phyloP scores from a whole-genome alignment of 1,140 invertebrate genomes.

The Dolichoris vasculosae region DNA sequence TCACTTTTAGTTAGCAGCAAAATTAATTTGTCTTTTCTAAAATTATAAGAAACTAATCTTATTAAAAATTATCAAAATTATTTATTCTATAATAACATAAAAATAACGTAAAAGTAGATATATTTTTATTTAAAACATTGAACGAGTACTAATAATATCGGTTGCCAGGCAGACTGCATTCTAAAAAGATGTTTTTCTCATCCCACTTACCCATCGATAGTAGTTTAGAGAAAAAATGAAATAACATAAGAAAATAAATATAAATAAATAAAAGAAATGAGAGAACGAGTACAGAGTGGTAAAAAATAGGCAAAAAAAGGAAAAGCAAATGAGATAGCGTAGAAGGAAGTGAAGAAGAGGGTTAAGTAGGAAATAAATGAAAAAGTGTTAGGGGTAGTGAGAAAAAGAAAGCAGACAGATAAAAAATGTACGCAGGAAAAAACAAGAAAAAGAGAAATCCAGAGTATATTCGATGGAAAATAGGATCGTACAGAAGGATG shows the following conservation, averaged over 20 bases:
- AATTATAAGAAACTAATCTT: not conserved
- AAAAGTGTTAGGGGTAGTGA: constrained; percentile 43
- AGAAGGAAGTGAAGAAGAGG: constrained; percentile 10
- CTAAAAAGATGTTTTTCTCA: not conserved
- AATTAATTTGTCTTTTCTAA: not conserved
- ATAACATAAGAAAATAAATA: not conserved
- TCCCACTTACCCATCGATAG: constrained; percentile 15
- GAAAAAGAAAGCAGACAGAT: not conserved
- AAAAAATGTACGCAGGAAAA: not conserved
- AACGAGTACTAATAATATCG: constrained; percentile 9
- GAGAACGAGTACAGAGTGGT: not conserved
- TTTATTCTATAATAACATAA: not conserved
- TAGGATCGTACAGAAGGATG: constrained; percentile 48
- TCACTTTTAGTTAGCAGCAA: not conserved
- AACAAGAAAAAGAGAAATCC: not conserved
- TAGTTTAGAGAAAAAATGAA: constrained; percentile 32
- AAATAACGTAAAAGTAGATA: not conserved
- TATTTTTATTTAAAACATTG: constrained; percentile 20
- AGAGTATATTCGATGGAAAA: constrained; percentile 43
- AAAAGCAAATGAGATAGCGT: constrained; percentile 50
- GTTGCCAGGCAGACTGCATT: constrained; percentile 15
- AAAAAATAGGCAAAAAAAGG: constrained; percentile 51
- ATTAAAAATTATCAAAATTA: not conserved
- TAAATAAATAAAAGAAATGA: constrained; percentile 4
- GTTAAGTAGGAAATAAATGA: constrained; percentile 43